Evolutionary conservation across 2,797 vertebrate species (phyloP).

Genomic region (Tapirus indicus): DNA sequence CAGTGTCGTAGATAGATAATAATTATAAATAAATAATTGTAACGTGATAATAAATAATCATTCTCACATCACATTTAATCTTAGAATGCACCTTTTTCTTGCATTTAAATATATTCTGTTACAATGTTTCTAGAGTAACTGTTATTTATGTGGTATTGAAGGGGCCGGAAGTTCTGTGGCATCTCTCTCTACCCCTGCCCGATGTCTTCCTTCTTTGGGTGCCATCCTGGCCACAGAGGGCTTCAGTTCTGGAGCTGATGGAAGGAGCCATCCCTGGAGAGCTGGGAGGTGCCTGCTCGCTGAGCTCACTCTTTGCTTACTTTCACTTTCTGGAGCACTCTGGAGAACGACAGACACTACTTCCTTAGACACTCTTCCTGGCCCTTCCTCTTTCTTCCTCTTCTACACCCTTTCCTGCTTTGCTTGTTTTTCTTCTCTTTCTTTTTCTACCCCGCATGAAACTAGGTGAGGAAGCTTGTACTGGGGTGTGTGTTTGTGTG

Average conservation of each 20-base stretch:
- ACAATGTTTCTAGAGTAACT: background rate
- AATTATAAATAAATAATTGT: slow-evolving; percentile 50
- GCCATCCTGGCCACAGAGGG: background rate
- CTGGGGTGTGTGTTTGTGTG: background rate
- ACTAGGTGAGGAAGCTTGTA: background rate
- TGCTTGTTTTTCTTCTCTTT: slow-evolving; percentile 16
- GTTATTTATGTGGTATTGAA: background rate
- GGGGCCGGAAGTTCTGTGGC: background rate
- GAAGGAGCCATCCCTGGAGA: background rate
- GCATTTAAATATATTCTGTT: slow-evolving; percentile 18
- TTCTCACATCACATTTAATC: slow-evolving; percentile 41
- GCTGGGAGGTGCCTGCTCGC: background rate
- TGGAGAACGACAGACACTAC: background rate
- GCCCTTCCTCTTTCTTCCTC: background rate
- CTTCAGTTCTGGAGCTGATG: background rate
- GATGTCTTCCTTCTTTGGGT: background rate
- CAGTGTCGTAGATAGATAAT: slow-evolving; percentile 21
- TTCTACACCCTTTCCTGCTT: background rate
- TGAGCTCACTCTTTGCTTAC: background rate
- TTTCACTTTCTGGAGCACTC: slow-evolving; percentile 23
- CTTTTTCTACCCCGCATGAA: background rate
- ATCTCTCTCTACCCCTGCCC: background rate
- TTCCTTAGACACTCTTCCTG: background rate
- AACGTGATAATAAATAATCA: background rate
- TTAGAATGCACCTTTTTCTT: slow-evolving; percentile 57